Base-by-base conservation (phyloP, 2,113 vertebrate genomes). In the Anoplopoma fimbria region DNA sequence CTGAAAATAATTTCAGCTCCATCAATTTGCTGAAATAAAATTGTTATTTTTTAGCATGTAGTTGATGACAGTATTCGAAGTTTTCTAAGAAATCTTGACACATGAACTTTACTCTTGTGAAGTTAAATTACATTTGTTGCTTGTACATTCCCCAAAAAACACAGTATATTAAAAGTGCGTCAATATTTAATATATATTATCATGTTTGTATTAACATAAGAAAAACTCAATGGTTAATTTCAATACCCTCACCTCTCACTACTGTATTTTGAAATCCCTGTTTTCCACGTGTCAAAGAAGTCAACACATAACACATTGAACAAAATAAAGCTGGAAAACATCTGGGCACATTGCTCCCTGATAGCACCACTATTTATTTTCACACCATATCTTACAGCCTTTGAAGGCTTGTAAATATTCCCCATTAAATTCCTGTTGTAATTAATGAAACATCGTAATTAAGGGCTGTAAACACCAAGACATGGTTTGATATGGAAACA, bases 401-500 rank as follows among this genome's bases (percentile, higher is more conserved):
- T 88, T 91, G 80, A 94, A 84, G 87, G 70, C 80, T 89, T 86
- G 79, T 84, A 89, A 89, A 92, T 88, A 84, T 84, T 70, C 84
- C 79, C 47, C 47, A 89, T 85, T 91, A 86, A 67, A 38, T 81
- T 83, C 61, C 72, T 88, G 83, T 90, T 77, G 81, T 90, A 92
- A 88, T 91, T 89, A 88, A 88, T 87, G 81, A 88, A 84, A 89
- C 69, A 87, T 36, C 42, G 36, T 85, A 87, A 92, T 93, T 92
- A 90, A 82, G 69, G 72, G 55, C 75, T 86, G 79, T 89, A 87
- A 93, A 91, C 88, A 91, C 60, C 65, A 85, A 47, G 76, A 77
- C 68, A 58, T 74, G 87, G 87, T 91, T 92, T 90, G 81, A 93
- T 90, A 93, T 93, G 89, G 79, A 91, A 91, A 89, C 82, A 85